Evolutionary conservation across 2,888 invertebrate species (phyloP), one percentile per base, ranked within the genome.

Genomic region (Cerastoderma edule): DNA sequence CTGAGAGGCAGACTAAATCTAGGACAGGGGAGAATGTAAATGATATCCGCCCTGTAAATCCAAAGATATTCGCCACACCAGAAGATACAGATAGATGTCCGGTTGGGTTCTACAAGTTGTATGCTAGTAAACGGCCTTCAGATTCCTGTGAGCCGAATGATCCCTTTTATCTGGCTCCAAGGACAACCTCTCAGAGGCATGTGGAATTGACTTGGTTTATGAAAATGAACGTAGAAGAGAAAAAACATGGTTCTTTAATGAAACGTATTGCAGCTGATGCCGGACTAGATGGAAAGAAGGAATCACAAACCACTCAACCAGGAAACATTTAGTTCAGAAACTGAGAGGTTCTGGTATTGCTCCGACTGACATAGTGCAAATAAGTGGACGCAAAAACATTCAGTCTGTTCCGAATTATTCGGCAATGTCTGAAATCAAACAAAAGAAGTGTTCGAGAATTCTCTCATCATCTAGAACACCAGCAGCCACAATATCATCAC

Each of bases 351-450:
- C 70, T n/a, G 57, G 75, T 28, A 50, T 57, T 68, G 57, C 75
- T 3, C 75, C 72, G 24, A 78, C 73, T 13, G 71, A 74, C 39
- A 74, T 78, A n/a, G 74, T 78, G 71, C 78, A 71, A 53, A 72
- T 78, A 24, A 72, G 68, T 56, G 78, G 67, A 13, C 78, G 75
- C 24, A n/a, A 78, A 64, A 75, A 75, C 33, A 35, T 78, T 6
- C 75, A 75, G 46, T 75, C 78, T 27, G 75, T 78, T 0, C 28
- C 72, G 0, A 74, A 67, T 60, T 78, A 78, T 48, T 64, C 56
- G 35, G 32, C 30, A 28, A 71, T 78, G 71, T 64, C 64, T 65
- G 78, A 78, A 57, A 54, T 71, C 46, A 74, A 69, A 50, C 78
- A 78, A n/a, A 74, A 57, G 30, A 16, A 63, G 13, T 67, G 63